Base-by-base conservation (phyloP, 2,888 invertebrate genomes). In the Stenodera caucasica region DNA sequence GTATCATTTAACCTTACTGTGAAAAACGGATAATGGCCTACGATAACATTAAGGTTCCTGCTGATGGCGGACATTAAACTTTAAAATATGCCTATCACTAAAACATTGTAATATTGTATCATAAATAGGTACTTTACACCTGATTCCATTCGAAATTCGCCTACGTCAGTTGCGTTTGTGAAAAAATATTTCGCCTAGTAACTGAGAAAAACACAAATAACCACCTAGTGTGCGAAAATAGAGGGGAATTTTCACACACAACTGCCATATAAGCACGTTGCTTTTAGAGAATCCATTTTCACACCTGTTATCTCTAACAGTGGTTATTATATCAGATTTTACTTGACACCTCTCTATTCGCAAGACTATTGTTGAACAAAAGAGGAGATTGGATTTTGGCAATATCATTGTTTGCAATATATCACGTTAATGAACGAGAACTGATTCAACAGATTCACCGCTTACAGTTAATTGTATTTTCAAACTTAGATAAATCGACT, bases 51-150 rank as follows among this genome's bases (percentile, higher is more conserved):
- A 51, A 52, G 35, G 35, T 45, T 53, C 57, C 57, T 18, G 33
- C 49, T 53, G 56, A 60, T 37, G 49, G 37, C 53, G 54, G 23
- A 50, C 29, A 52, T 61, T 55, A 57, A 49, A 55, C 50, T 55
- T 53, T 58, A 57, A 61, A 61, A 58, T 61, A 58, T 57, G 57
- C 54, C 51, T 57, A 58, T 61, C 50, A 57, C 57, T 29, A 4
- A 14, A 12, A 53, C 9, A 21, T 45, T 45, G 30, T 37, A 54
- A 58, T 53, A 33, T 33, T 58, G 33, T 32, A 53, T 33, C 26
- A 58, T 40, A 53, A 29, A 45, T 0, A 29, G 57, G 53, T 52
- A 56, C 53, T 57, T 57, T 40, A 57, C 61, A 61, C 57, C 61
- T 61, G 61, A 61, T 57, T 57, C 57, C 55, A 26, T 1, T 15